Percentiles rank a stretch among this genome's conserved stretches.
Evolutionary conservation across 37 sponge, comb jelly and placozoan genomes (phyloP).

Genomic region (Hormiphora californensis): DNA sequence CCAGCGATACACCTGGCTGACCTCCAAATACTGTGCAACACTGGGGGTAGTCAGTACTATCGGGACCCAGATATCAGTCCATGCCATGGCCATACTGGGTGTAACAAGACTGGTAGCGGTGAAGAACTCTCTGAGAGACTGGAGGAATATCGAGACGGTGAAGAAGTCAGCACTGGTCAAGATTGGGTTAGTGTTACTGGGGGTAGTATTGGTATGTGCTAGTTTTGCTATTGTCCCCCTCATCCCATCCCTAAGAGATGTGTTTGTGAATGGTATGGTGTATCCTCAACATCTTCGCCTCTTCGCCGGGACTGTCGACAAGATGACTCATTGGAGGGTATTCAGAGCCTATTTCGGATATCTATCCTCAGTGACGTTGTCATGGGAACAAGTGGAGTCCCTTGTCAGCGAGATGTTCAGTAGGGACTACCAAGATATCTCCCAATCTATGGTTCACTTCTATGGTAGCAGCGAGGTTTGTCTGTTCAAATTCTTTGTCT

Average conservation of each 20-base stretch:
- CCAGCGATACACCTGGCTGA: neutral
- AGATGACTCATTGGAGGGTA: neutral
- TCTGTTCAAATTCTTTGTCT: constrained; percentile 46
- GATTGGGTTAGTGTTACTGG: neutral
- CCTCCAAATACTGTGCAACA: neutral
- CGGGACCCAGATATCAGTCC: neutral
- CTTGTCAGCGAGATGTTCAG: neutral
- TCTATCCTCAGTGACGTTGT: neutral
- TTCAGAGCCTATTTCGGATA: neutral
- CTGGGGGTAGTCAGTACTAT: constrained; percentile 2
- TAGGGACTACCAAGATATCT: neutral
- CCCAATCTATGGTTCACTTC: neutral
- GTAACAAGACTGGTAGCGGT: neutral
- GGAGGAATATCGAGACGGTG: neutral
- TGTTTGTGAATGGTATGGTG: constrained; percentile 17
- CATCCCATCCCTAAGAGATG: neutral
- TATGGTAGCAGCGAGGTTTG: constrained; percentile 28
- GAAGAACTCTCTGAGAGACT: too few relatives aligned
- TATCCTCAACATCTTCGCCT: neutral
- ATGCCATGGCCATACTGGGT: neutral
- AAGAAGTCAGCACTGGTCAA: neutral
- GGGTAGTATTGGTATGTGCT: neutral
- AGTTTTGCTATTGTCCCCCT: neutral
- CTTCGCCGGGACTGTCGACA: neutral
- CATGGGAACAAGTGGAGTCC: neutral